These are phyloP conservation scores for Portunus trituberculatus DNA, from an alignment of 1,140 invertebrate species.

Conservation along the genomic window DNA sequence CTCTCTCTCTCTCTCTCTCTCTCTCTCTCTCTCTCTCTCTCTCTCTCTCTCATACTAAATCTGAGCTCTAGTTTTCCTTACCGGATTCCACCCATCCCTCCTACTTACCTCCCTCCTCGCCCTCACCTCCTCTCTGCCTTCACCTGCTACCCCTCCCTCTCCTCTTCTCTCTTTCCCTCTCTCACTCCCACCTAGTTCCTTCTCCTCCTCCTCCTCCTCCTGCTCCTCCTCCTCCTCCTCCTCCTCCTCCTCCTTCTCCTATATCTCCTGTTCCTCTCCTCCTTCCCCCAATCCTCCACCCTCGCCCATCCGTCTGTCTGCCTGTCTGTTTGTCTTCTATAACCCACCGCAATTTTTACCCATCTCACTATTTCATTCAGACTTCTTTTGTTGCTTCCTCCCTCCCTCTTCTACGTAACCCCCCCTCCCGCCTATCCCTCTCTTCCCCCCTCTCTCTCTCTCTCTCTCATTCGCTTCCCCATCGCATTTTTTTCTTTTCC, in stretches of 20 bases:
- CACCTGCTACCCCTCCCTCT: too few species aligned
- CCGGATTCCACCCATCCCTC: neutral
- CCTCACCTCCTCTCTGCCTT: too few species aligned
- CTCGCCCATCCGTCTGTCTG: conserved; percentile 23
- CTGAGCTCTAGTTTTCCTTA: neutral
- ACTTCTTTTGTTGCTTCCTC: conserved; percentile 27
- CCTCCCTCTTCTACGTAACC: neutral
- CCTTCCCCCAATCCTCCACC: neutral
- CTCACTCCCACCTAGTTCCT: too few species aligned
- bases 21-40: neutral
- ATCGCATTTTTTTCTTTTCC: neutral
- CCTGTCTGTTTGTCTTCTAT: conserved; percentile 24
- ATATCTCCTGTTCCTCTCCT: neutral
- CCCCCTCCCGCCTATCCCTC: neutral
- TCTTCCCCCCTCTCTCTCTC: conserved; percentile 4
- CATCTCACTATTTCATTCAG: conserved; percentile 34
- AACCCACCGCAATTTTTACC: conserved; percentile 42
- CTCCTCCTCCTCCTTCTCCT: too few species aligned
- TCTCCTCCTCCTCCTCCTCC: too few species aligned
- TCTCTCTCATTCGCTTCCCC: conserved; percentile 9
- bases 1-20: neutral
- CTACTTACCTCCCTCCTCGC: too few species aligned
- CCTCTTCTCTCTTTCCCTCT: too few species aligned
- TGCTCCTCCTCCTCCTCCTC: neutral
- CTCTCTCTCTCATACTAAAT: neutral